phyloP scores from a whole-genome alignment of 1,140 invertebrate species.

The Calliopsis andreniformis region DNA sequence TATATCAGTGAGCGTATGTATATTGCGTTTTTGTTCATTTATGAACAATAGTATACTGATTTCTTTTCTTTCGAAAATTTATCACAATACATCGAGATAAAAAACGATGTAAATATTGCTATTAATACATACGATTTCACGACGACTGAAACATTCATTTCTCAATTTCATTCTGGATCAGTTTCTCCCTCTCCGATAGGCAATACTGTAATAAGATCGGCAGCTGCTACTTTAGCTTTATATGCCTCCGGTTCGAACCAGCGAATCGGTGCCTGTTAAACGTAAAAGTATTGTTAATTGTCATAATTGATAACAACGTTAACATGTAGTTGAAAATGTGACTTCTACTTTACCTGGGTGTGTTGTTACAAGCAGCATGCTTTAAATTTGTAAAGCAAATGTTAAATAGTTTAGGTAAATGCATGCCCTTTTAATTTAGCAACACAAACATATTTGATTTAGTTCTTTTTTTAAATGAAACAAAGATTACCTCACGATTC shows the following conservation, averaged over 20 bases:
- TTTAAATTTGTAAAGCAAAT: conserved; percentile 65
- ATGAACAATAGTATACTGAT: conserved; percentile 1
- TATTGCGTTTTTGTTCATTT: neutral
- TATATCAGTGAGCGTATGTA: neutral
- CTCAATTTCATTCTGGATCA: conserved; percentile 73
- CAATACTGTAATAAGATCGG: conserved; percentile 76
- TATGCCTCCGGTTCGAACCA: conserved; percentile 81
- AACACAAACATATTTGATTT: neutral
- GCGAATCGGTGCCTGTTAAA: conserved; percentile 79
- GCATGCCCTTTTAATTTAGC: conserved; percentile 44
- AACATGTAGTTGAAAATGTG: neutral
- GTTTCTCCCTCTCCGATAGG: conserved; percentile 74
- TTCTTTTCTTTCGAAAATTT: conserved; percentile 31
- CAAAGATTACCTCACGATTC: neutral
- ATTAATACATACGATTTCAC: conserved; percentile 47
- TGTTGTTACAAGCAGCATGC: conserved; percentile 72
- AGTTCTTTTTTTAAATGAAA: neutral
- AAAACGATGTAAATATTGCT: conserved; percentile 26
- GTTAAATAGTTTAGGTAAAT: conserved; percentile 37
- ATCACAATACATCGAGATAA: conserved; percentile 39
- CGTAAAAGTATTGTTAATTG: conserved; percentile 28
- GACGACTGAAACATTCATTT: conserved; percentile 11
- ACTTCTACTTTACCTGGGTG: conserved; percentile 66
- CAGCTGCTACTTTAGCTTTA: conserved; percentile 78
- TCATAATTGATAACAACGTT: conserved; percentile 10